Percentiles rank a stretch among this genome's conserved stretches.
Conservation (phyloP, 2,797 vertebrate genomes). For the Miichthys miiuy region DNA sequence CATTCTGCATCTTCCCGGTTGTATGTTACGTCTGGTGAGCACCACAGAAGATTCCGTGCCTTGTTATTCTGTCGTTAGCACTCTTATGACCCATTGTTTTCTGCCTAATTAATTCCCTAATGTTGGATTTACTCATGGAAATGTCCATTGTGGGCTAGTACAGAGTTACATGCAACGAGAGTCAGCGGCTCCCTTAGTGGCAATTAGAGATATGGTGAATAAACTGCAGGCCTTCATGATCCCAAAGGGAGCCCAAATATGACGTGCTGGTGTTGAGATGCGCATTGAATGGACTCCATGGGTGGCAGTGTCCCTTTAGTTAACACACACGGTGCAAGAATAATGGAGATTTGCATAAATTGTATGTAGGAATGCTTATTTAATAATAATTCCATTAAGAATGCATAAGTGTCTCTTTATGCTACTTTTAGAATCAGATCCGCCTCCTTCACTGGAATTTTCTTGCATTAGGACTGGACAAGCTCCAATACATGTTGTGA, state of each 20-base stretch:
- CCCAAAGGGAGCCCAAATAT: conserved; percentile 62
- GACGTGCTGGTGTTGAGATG: conserved; percentile 42
- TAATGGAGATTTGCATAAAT: conserved; percentile 31
- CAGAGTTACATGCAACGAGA: conserved; percentile 64
- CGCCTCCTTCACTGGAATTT: background rate
- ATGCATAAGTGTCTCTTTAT: conserved; percentile 25
- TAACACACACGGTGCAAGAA: conserved; percentile 32
- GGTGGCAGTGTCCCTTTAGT: conserved; percentile 47
- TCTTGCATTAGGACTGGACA: background rate
- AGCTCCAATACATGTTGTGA: background rate
- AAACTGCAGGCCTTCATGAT: conserved; percentile 62
- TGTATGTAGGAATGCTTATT: conserved; percentile 7
- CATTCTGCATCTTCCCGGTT: conserved; percentile 62
- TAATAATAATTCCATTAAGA: conserved; percentile 8
- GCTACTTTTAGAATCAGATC: conserved; percentile 4
- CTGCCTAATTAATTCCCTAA: conserved; percentile 87
- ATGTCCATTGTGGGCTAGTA: conserved; percentile 72
- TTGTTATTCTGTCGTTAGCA: conserved; percentile 85
- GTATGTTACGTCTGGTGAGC: conserved; percentile 65
- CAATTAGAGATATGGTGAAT: conserved; percentile 80
- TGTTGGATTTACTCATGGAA: conserved; percentile 83
- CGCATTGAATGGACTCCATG: conserved; percentile 40
- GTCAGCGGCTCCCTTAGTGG: conserved; percentile 73
- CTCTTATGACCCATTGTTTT: conserved; percentile 85
- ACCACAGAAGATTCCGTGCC: conserved; percentile 73